These are phyloP conservation scores for Nylanderia fulva DNA, from an alignment of 1,140 invertebrate species.

Conservation along the genomic window DNA sequence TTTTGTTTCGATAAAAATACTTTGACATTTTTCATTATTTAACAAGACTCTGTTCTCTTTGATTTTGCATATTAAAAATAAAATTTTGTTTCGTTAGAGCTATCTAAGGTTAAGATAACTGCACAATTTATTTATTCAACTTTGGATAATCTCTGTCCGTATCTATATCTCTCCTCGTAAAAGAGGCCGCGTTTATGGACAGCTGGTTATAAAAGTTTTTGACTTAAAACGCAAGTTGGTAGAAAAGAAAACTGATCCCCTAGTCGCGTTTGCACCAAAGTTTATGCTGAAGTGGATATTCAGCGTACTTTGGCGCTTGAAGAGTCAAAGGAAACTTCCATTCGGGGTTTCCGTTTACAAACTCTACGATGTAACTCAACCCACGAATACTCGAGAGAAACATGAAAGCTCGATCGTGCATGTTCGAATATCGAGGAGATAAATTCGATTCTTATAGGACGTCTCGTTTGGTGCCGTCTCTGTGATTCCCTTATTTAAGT, in stretches of 20 bases:
- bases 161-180: not conserved
- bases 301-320: constrained; percentile 56
- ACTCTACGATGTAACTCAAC: constrained; percentile 44
- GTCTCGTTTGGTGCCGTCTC: not conserved
- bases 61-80: not conserved
- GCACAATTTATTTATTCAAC: not conserved
- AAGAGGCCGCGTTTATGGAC: constrained; percentile 28
- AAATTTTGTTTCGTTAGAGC: not conserved
- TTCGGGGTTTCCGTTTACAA: constrained; percentile 59
- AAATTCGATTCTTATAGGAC: constrained; percentile 45
- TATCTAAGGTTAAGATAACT: not conserved
- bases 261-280: constrained; percentile 27
- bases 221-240: constrained; percentile 48
- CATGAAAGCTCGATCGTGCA: constrained; percentile 35
- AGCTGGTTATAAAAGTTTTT: constrained; percentile 45
- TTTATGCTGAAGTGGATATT: constrained; percentile 53
- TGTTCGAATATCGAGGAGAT: constrained; percentile 40
- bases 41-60: no score
- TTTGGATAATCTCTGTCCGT: not conserved
- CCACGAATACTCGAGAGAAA: constrained; percentile 44
- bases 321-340: constrained; percentile 53
- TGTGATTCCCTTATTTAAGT: not conserved
- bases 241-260: constrained; percentile 55
- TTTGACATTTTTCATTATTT: not conserved
- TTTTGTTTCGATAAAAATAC: not conserved